Conservation (phyloP, 2,797 vertebrate species). For the Zenarchopterus dispar region DNA sequence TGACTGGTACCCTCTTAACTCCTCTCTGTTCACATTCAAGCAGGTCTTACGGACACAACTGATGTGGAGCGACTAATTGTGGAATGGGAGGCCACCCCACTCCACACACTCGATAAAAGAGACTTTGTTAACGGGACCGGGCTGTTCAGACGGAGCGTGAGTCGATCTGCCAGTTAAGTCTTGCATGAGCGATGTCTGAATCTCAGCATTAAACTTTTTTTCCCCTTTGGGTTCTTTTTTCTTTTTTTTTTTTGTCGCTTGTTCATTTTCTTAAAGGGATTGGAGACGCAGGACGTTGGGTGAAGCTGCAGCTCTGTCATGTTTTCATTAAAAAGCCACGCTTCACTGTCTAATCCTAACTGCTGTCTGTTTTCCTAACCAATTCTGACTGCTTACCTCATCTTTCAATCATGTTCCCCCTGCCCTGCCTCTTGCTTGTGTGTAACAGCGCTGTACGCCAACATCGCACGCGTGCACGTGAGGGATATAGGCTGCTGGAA, state of each 20-base stretch:
- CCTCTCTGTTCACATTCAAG: constrained; percentile 74
- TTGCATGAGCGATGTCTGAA: constrained; percentile 61
- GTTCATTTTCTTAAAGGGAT: constrained; percentile 48
- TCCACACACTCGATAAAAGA: constrained; percentile 57
- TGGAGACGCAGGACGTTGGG: constrained; percentile 38
- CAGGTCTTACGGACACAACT: constrained; percentile 72
- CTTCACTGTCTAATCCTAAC: constrained; percentile 83
- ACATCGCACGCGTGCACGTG: not conserved
- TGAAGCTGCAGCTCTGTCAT: constrained; percentile 71
- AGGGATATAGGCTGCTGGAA: constrained; percentile 16
- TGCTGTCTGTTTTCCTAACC: constrained; percentile 65
- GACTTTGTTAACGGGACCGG: constrained; percentile 71
- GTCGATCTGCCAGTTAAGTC: constrained; percentile 56
- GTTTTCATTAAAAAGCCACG: constrained; percentile 87
- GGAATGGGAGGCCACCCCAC: constrained; percentile 47
- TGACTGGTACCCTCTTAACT: constrained; percentile 75
- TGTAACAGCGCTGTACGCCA: constrained; percentile 5
- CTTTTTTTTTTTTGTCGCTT: constrained; percentile 30
- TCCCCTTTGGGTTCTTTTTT: constrained; percentile 26
- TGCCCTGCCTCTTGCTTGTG: constrained; percentile 31
- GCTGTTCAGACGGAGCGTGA: constrained; percentile 59
- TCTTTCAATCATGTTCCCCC: constrained; percentile 69
- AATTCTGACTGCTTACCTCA: constrained; percentile 77
- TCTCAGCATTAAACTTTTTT: too few relatives aligned
- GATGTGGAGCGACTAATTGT: constrained; percentile 64